Percentiles rank a stretch among this genome's conserved stretches.
Evolutionary conservation across 2,797 vertebrate species (phyloP).

Genomic region (Chiloscyllium punctatum): DNA sequence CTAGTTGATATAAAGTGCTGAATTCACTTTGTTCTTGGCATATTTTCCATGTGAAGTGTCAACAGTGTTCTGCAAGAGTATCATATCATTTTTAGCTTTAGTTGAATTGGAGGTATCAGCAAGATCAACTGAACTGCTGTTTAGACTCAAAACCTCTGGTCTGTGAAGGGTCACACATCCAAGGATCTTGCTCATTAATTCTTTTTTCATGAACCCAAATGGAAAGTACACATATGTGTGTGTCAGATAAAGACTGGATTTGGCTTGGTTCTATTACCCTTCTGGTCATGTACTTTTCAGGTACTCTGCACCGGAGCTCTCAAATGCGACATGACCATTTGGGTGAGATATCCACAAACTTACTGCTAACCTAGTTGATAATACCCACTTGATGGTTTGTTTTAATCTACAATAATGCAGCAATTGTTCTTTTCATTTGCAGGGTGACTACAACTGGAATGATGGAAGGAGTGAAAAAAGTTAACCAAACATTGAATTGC

Average conservation of each 20-base stretch:
- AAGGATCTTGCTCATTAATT: not conserved
- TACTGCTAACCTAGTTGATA: not conserved
- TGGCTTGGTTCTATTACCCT: not conserved
- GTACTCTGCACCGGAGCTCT: not conserved
- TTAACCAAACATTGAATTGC: constrained; percentile 64
- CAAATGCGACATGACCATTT: not conserved
- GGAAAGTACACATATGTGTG: not conserved
- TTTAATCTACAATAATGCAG: not conserved
- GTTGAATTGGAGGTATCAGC: not conserved
- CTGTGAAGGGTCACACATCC: not conserved
- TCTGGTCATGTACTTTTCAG: not conserved
- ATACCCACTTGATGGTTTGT: not conserved
- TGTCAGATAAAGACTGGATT: not conserved
- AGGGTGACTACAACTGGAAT: constrained; percentile 61
- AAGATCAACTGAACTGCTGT: not conserved
- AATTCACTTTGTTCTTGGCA: not conserved
- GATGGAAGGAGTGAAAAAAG: constrained; percentile 65
- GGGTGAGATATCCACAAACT: not conserved
- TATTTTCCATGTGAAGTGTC: not conserved
- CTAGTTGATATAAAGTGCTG: not conserved
- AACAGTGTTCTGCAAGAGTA: not conserved
- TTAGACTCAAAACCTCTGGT: not conserved
- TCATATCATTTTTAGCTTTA: not conserved
- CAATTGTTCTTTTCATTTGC: not conserved
- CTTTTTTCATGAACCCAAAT: not conserved